Percentiles rank a stretch among this genome's conserved stretches.
Evolutionary conservation across 1,140 invertebrate genomes (phyloP).

Genomic region (Gonioctena quinquepunctata): DNA sequence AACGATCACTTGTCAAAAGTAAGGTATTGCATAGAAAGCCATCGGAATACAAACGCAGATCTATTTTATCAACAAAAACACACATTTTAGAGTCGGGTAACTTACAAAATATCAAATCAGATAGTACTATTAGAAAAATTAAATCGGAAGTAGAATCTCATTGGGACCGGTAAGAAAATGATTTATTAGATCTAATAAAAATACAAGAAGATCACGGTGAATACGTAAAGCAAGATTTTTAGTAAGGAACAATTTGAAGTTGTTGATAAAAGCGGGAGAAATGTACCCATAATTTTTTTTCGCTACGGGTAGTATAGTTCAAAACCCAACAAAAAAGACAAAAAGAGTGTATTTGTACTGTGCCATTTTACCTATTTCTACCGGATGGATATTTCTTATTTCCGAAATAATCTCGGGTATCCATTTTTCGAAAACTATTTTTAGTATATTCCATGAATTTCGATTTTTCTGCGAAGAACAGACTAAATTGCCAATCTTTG

Average conservation of each 20-base stretch:
- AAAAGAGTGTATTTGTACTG: background rate
- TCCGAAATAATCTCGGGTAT: constrained; percentile 10
- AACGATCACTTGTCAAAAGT: constrained; percentile 17
- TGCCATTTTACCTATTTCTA: background rate
- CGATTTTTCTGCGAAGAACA: constrained; percentile 11
- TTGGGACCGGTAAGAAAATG: constrained; percentile 13
- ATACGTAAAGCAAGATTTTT: constrained; percentile 14
- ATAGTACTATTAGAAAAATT: constrained; percentile 13
- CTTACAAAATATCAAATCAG: constrained; percentile 21
- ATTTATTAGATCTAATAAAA: constrained; percentile 12
- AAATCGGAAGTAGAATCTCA: constrained; percentile 14
- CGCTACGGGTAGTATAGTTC: background rate
- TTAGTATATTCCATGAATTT: constrained; percentile 11
- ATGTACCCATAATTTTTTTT: too few species aligned
- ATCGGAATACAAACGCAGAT: background rate
- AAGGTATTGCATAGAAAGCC: background rate
- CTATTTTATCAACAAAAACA: background rate
- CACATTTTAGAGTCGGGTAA: constrained; percentile 1
- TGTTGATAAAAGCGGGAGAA: background rate
- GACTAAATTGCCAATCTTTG: constrained; percentile 10
- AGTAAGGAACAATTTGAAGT: constrained; percentile 9
- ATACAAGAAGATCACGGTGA: constrained; percentile 14
- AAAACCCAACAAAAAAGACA: background rate
- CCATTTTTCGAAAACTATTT: constrained; percentile 16
- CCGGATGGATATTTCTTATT: background rate